phyloP scores from a whole-genome alignment of 2,888 invertebrate species.

The Apodemia duryi region DNA sequence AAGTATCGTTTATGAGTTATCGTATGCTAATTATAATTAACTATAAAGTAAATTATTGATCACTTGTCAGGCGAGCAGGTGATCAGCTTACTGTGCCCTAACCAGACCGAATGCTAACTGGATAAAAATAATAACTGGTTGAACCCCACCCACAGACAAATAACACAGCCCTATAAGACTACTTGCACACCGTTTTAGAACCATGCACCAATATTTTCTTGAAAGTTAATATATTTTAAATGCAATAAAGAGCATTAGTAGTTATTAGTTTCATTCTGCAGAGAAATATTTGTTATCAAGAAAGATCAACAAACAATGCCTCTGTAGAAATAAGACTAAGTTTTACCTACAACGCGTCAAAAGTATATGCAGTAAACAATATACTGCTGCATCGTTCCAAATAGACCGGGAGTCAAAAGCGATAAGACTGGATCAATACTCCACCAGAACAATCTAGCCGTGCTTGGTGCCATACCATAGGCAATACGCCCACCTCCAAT shows the following conservation, averaged over 20 bases:
- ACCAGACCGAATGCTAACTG: conserved; percentile 36
- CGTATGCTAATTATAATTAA: conserved; percentile 11
- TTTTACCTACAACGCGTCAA: neutral
- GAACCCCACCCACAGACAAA: conserved; percentile 54
- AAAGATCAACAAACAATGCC: neutral
- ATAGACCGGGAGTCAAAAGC: conserved; percentile 28
- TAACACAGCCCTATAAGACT: conserved; percentile 13
- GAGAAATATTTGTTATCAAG: neutral
- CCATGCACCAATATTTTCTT: neutral
- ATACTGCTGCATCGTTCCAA: neutral
- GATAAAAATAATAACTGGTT: conserved; percentile 35
- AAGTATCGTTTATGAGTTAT: conserved; percentile 6
- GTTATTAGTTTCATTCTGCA: neutral
- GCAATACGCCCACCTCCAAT: conserved; percentile 80
- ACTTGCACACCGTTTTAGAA: conserved; percentile 14
- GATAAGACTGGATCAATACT: conserved; percentile 45
- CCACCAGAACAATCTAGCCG: conserved; percentile 64
- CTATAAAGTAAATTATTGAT: conserved; percentile 26
- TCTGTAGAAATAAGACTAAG: neutral
- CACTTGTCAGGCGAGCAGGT: conserved; percentile 41
- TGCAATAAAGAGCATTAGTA: neutral
- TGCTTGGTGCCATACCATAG: conserved; percentile 76
- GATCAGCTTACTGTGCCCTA: conserved; percentile 43
- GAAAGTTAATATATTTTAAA: neutral
- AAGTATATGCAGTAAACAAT: neutral